Conservation (phyloP, 2,888 invertebrate genomes). For the Cerastis leucographa region DNA sequence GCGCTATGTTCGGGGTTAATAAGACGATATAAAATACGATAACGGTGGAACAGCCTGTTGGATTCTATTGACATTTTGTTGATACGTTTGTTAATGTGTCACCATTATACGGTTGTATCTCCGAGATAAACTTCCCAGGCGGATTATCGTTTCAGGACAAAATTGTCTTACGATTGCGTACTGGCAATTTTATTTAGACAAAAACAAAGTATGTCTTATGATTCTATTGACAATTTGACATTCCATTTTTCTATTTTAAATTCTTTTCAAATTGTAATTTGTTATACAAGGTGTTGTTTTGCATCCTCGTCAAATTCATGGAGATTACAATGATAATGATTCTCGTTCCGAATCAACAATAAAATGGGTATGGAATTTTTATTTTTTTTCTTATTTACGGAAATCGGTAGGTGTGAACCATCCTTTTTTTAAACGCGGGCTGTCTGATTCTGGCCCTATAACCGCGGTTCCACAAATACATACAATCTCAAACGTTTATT, state of each 20-base stretch:
- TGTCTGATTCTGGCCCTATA: no score
- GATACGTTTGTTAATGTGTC: constrained; percentile 59
- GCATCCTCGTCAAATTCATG: no score
- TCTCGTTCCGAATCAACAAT: no score
- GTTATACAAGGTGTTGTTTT: no score
- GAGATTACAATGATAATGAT: no score
- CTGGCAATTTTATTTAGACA: constrained; percentile 1
- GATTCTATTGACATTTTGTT: constrained; percentile 70
- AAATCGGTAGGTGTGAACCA: no score
- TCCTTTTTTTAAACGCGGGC: no score
- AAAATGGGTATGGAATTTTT: no score
- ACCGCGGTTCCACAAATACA: no score
- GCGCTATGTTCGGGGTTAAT: constrained; percentile 76
- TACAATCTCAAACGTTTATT: no score
- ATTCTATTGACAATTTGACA: background rate
- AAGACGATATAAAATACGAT: constrained; percentile 78
- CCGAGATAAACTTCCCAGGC: constrained; percentile 1
- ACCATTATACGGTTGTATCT: constrained; percentile 37
- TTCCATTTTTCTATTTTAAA: background rate
- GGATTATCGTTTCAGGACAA: background rate
- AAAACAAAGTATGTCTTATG: background rate
- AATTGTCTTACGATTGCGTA: background rate
- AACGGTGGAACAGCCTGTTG: constrained; percentile 74
- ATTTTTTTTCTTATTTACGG: no score
- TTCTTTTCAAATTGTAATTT: background rate